Conservation (phyloP, 2,113 vertebrate species). For the Dicerorhinus sumatrensis region DNA sequence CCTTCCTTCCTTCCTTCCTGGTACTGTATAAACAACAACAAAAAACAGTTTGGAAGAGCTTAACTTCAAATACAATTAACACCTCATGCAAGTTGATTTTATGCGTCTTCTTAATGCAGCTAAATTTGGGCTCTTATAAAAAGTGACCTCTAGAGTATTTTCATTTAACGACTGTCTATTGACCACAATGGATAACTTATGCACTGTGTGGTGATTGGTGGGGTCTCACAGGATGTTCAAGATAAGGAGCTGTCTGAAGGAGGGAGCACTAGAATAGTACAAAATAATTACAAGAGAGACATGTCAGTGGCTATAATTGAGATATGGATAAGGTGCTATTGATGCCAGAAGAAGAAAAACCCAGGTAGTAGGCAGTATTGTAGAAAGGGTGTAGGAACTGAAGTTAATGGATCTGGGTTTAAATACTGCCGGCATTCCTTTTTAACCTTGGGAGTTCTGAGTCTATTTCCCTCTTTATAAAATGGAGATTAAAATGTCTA, state of each 20-base stretch:
- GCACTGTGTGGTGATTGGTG: background rate
- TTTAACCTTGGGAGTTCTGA: background rate
- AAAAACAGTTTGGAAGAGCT: constrained; percentile 11
- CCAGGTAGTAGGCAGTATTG: background rate
- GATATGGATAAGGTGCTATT: background rate
- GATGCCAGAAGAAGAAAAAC: background rate
- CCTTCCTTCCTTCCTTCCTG: too few species aligned
- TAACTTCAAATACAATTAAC: constrained; percentile 35
- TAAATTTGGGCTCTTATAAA: constrained; percentile 5
- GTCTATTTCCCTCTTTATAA: background rate
- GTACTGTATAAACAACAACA: constrained; percentile 29
- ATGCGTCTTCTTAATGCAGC: constrained; percentile 6
- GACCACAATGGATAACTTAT: background rate
- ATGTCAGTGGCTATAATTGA: background rate
- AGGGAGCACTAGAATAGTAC: background rate
- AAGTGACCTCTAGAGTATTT: constrained; percentile 31
- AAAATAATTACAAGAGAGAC: background rate
- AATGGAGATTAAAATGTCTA: background rate
- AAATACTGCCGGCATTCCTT: background rate
- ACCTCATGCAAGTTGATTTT: background rate
- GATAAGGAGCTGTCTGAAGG: background rate
- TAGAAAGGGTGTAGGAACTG: background rate
- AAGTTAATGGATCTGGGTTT: background rate
- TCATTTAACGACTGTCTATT: background rate
- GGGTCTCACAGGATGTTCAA: background rate